Conservation (phyloP, 2,888 invertebrate species). For the Deilephila porcellus region DNA sequence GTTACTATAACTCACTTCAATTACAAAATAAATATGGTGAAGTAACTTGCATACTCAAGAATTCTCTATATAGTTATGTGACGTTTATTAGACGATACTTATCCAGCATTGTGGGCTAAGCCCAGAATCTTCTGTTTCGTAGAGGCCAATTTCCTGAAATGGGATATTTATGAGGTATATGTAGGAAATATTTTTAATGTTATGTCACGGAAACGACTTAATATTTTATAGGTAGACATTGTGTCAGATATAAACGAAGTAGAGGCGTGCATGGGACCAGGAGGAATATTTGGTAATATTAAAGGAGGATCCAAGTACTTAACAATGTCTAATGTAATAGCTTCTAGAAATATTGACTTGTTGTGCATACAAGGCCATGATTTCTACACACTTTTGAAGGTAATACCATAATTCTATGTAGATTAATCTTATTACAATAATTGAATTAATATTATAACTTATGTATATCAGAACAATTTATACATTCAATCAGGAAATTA, state of each 20-base stretch:
- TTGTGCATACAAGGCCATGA: constrained; percentile 75
- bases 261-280: constrained; percentile 80
- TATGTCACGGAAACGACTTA: background rate
- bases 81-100: too few species aligned
- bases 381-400: constrained; percentile 77
- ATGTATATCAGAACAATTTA: too few species aligned
- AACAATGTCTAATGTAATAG: constrained; percentile 75
- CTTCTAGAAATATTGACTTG: constrained; percentile 79
- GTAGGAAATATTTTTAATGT: background rate
- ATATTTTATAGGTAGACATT: constrained; percentile 67
- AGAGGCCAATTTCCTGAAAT: background rate
- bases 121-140: too few species aligned
- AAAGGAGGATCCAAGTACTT: constrained; percentile 69
- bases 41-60: too few species aligned
- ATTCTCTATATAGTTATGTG: background rate
- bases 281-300: constrained; percentile 81
- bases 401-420: constrained; percentile 41
- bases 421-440: background rate
- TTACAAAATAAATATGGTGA: too few species aligned
- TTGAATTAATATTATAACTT: too few species aligned
- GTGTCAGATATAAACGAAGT: constrained; percentile 73
- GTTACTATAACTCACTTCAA: too few species aligned
- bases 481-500: background rate
- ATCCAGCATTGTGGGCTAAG: too few species aligned
- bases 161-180: background rate